A percentile compares a stretch with the other conserved stretches of the same genome.
Conservation (phyloP, 1,140 invertebrate species). For the Drosophila pachea region DNA sequence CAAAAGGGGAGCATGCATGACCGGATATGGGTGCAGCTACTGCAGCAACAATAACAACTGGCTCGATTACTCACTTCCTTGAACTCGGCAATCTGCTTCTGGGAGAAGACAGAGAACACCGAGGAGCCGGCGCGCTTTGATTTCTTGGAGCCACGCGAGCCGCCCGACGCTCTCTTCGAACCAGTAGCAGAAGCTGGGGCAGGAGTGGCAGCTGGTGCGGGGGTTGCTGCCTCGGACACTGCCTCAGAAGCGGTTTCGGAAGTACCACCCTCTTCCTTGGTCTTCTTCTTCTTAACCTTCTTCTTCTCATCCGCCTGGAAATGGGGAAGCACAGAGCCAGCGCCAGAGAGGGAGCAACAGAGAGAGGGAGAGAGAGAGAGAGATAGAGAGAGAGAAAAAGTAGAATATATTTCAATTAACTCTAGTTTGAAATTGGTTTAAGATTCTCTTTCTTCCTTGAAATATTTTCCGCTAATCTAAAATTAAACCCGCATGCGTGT, state of each 20-base stretch:
- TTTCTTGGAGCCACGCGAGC: conserved; percentile 85
- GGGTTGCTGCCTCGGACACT: conserved; percentile 81
- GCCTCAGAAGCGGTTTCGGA: conserved; percentile 82
- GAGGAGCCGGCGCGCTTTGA: conserved; percentile 93
- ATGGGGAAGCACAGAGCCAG: background rate
- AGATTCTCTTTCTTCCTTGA: background rate
- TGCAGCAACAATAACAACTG: too few species aligned
- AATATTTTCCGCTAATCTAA: conserved; percentile 13
- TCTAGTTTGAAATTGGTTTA: conserved; percentile 13
- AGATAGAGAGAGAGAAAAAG: too few species aligned
- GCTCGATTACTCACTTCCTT: conserved; percentile 87
- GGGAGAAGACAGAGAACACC: conserved; percentile 97
- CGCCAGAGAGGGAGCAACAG: too few species aligned
- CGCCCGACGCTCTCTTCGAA: conserved; percentile 82
- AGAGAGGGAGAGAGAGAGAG: too few species aligned
- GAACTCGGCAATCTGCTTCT: conserved; percentile 96
- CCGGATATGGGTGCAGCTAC: background rate
- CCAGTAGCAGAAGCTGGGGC: conserved; percentile 81
- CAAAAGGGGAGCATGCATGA: background rate
- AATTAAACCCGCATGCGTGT: conserved; percentile 38
- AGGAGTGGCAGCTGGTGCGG: conserved; percentile 81
- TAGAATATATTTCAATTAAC: background rate
- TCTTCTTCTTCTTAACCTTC: conserved; percentile 90
- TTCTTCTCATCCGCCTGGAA: conserved; percentile 88
- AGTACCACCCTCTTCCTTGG: conserved; percentile 85